Conservation (phyloP, 2,888 invertebrate species). For the Ichneumoninae sp. region DNA sequence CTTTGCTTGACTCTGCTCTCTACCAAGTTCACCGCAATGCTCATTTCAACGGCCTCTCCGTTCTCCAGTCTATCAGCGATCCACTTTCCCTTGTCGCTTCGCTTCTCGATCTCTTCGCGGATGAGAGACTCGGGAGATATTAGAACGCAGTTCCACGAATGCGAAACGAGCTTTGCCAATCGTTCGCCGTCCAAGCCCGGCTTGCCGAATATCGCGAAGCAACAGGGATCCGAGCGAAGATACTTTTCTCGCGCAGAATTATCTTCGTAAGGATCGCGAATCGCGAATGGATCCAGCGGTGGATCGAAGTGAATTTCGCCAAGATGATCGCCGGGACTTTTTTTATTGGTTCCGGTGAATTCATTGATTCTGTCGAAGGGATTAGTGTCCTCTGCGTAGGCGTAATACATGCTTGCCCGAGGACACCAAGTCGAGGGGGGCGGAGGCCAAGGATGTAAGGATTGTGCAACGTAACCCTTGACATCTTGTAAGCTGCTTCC, state of each 20-base stretch:
- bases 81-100: slow-evolving; percentile 86
- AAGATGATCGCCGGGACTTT: slow-evolving; percentile 27
- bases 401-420: slow-evolving; percentile 83
- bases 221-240: slow-evolving; percentile 85
- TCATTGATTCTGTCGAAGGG: slow-evolving; percentile 80
- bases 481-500: slow-evolving; percentile 75
- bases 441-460: slow-evolving; percentile 52
- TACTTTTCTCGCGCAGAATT: slow-evolving; percentile 85
- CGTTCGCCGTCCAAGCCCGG: slow-evolving; percentile 85
- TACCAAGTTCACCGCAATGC: slow-evolving; percentile 86
- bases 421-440: slow-evolving; percentile 78
- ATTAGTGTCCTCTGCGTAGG: slow-evolving; percentile 84
- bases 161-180: slow-evolving; percentile 86
- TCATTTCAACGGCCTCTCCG: slow-evolving; percentile 85
- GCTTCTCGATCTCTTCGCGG: slow-evolving; percentile 86
- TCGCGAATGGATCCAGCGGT: slow-evolving; percentile 69
- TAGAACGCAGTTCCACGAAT: slow-evolving; percentile 87
- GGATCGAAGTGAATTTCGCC: slow-evolving; percentile 67
- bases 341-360: slow-evolving; percentile 41
- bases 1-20: slow-evolving; percentile 85
- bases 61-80: slow-evolving; percentile 87
- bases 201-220: slow-evolving; percentile 87
- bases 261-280: slow-evolving; percentile 85
- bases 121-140: slow-evolving; percentile 87
- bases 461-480: slow-evolving; percentile 65